Conservation (phyloP, 1,140 invertebrate genomes). For the Agrilus planipennis region DNA sequence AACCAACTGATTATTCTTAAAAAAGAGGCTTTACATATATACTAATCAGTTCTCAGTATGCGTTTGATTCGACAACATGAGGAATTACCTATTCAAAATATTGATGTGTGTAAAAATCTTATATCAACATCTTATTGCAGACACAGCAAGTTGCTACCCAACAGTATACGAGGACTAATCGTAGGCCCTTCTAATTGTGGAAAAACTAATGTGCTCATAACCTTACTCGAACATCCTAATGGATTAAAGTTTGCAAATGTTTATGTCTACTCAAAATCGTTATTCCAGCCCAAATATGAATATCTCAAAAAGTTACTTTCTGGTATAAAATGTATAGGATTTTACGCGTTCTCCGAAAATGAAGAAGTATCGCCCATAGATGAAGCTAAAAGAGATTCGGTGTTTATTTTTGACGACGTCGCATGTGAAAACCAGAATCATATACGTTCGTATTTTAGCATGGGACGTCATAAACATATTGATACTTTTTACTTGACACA, state of each 20-base stretch:
- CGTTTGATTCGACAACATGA: neutral
- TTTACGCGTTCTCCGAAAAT: constrained; percentile 25
- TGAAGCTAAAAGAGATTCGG: constrained; percentile 21
- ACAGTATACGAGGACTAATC: constrained; percentile 5
- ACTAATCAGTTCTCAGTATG: neutral
- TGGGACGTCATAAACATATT: constrained; percentile 28
- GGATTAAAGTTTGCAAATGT: constrained; percentile 18
- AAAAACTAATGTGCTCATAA: constrained; percentile 14
- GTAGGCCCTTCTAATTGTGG: constrained; percentile 5
- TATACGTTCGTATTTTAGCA: constrained; percentile 30
- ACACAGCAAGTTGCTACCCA: constrained; percentile 1
- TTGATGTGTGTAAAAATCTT: neutral
- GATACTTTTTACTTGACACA: constrained; percentile 29
- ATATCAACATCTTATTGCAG: neutral
- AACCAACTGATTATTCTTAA: neutral
- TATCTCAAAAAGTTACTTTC: constrained; percentile 12
- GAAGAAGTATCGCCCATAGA: constrained; percentile 19
- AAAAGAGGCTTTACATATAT: neutral
- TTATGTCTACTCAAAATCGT: constrained; percentile 18
- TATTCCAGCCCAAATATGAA: constrained; percentile 19
- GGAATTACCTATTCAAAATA: neutral
- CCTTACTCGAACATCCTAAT: constrained; percentile 12
- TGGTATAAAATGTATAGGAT: constrained; percentile 19
- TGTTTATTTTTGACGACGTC: constrained; percentile 34
- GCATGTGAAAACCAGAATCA: constrained; percentile 30